phyloP scores from a whole-genome alignment of 2,797 vertebrate species.

The Anisognathus igniventris region DNA sequence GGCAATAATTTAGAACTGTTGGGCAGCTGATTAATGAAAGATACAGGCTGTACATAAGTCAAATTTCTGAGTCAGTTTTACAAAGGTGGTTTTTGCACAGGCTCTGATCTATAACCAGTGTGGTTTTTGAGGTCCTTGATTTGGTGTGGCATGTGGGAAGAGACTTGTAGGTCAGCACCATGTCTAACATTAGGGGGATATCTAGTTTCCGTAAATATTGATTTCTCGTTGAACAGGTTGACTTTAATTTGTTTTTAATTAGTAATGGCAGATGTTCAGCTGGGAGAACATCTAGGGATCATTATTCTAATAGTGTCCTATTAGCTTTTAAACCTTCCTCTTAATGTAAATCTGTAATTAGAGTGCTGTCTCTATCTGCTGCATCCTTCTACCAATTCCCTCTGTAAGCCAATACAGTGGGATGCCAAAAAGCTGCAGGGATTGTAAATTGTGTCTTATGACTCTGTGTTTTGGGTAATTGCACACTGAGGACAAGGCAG shows the following conservation, averaged over 20 bases:
- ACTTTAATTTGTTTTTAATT: slow-evolving; percentile 68
- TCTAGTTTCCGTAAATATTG: slow-evolving; percentile 60
- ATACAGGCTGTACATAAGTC: neutral
- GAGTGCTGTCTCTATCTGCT: slow-evolving; percentile 26
- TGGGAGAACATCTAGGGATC: slow-evolving; percentile 61
- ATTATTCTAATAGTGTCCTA: slow-evolving; percentile 64
- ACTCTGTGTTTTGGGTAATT: slow-evolving; percentile 3
- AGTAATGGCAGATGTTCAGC: slow-evolving; percentile 68
- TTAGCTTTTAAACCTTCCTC: slow-evolving; percentile 63
- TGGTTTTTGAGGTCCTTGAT: neutral
- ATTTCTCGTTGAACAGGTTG: slow-evolving; percentile 48
- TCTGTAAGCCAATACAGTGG: slow-evolving; percentile 7
- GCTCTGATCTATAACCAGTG: neutral
- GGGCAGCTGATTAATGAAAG: slow-evolving; percentile 6
- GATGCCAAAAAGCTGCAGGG: slow-evolving; percentile 36
- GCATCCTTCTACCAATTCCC: slow-evolving; percentile 18
- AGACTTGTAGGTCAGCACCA: neutral
- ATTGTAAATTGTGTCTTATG: slow-evolving; percentile 37
- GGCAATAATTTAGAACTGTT: slow-evolving; percentile 5
- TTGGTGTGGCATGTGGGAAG: neutral
- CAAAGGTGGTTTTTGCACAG: neutral
- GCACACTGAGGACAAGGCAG: slow-evolving; percentile 17
- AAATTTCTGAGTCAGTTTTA: neutral
- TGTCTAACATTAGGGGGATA: neutral
- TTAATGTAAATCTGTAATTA: slow-evolving; percentile 62